Conservation (phyloP, 2,888 invertebrate genomes). For the Pachymerium ferrugineum region DNA sequence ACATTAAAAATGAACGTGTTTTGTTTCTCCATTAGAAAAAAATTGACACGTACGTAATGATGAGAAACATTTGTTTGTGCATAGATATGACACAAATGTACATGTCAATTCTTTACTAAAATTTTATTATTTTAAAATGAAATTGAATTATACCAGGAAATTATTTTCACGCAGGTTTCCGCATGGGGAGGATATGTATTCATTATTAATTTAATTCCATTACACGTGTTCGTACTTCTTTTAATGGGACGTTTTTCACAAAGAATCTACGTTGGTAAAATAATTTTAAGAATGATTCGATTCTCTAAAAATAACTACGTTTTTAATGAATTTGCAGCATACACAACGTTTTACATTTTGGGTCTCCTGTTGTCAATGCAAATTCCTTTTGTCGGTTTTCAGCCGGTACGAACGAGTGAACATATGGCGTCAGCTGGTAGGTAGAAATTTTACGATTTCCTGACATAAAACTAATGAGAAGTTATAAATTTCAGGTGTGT, state of each 20-base stretch:
- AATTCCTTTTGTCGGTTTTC: constrained; percentile 74
- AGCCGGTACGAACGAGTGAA: constrained; percentile 96
- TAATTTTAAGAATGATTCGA: too few relatives aligned
- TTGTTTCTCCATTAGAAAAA: not conserved
- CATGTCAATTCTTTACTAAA: not conserved
- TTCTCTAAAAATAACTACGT: too few relatives aligned
- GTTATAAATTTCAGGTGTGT: constrained; percentile 64
- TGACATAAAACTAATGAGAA: not conserved
- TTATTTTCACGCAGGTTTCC: constrained; percentile 63
- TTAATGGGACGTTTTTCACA: constrained; percentile 93
- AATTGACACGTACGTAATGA: too few relatives aligned
- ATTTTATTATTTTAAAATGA: not conserved
- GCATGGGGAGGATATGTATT: constrained; percentile 99
- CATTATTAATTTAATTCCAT: constrained; percentile 96
- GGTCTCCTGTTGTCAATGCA: constrained; percentile 97
- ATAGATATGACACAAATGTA: not conserved
- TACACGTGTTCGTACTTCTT: constrained; percentile 90
- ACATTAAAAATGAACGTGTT: not conserved
- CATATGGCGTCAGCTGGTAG: constrained; percentile 96
- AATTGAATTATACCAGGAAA: not conserved
- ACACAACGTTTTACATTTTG: constrained; percentile 93
- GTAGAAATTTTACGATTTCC: constrained; percentile 25
- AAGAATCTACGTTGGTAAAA: constrained; percentile 65
- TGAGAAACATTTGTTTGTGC: not conserved
- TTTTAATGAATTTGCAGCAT: constrained; percentile 59